Evolutionary conservation across 2,113 vertebrate genomes (phyloP), one percentile per base, ranked within the genome.

Genomic region (Cyprinodon tularosa): DNA sequence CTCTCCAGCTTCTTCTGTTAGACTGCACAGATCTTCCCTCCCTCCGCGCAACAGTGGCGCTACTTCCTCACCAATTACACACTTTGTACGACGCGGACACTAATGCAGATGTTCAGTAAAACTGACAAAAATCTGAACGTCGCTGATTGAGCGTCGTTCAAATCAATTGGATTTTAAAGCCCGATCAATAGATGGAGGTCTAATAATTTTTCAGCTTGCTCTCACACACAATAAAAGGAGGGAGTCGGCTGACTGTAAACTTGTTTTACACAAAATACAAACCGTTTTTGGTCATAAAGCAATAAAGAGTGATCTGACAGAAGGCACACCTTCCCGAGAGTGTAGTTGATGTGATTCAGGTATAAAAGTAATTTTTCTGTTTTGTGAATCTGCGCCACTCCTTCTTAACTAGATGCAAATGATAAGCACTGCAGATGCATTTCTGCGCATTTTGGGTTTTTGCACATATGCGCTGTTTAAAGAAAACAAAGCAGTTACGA

Each of bases 21-120:
- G 66, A 68, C 62, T 69, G 78, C 83, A 81, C 82, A 84, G 50
- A 81, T 50, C 77, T 84, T 59, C 86, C 84, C 82, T 84, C 86
- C 87, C 78, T 78, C 80, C 47, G 65, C 74, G 65, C 79, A 44
- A 40, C 59, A 68, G 14, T 78, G 37, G 39, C 72, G 53, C 65
- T 60, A 13, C 39, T 17, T 48, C 76, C 42, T 47, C 66, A 61
- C 50, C 38, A 64, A 70, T 11, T 9, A 42, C 4, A 12, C 63
- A 72, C 66, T 82, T 74, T 70, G 62, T 67, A 62, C 48, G 40
- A 29, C 70, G 63, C 69, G 74, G 72, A 22, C 72, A 61, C 62
- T 20, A 48, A 69, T 64, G 77, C 37, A 61, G 74, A 62, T 36
- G 60, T 57, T 20, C 50, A n/a, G 50, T 57, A n/a, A 57, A 53